These are phyloP conservation scores for Scomber scombrus DNA, from an alignment of 2,113 vertebrate species.

Conservation along the genomic window DNA sequence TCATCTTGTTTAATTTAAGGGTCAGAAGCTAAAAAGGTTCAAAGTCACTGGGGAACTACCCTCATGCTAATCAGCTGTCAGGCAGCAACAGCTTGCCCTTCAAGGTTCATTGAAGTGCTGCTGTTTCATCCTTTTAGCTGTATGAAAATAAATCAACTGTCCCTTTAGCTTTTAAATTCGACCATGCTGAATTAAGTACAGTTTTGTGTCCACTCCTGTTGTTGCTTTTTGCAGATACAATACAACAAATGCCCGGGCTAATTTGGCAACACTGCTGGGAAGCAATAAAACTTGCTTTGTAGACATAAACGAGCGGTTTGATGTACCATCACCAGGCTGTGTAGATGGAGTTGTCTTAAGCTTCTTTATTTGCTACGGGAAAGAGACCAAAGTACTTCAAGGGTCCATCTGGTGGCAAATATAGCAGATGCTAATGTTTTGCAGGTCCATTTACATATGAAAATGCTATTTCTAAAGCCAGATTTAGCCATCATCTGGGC, in stretches of 20 bases:
- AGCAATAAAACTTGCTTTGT: conserved; percentile 33
- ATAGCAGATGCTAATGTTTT: conserved; percentile 56
- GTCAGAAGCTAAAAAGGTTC: conserved; percentile 27
- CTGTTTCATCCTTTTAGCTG: conserved; percentile 22
- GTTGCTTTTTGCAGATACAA: conserved; percentile 25
- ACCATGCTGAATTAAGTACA: conserved; percentile 23
- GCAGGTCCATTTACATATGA: conserved; percentile 32
- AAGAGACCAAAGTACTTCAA: conserved; percentile 54
- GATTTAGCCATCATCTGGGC: conserved; percentile 22
- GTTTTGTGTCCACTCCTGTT: conserved; percentile 22
- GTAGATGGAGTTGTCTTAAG: conserved; percentile 30
- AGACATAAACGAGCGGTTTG: conserved; percentile 44
- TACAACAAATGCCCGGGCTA: conserved; percentile 25
- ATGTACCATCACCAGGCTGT: conserved; percentile 26
- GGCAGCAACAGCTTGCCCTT: conserved; percentile 43
- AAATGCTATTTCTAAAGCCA: conserved; percentile 23
- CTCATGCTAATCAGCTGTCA: conserved; percentile 54
- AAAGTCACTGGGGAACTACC: conserved; percentile 24
- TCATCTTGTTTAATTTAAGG: conserved; percentile 26
- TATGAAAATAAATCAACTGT: conserved; percentile 26
- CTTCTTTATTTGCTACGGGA: conserved; percentile 39
- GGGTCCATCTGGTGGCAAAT: conserved; percentile 58
- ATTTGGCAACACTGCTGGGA: conserved; percentile 17
- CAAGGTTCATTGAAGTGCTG: conserved; percentile 34
- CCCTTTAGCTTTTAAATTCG: conserved; percentile 37